Base-by-base conservation (phyloP, 1,140 invertebrate species). In the Nasonia longicornis region DNA sequence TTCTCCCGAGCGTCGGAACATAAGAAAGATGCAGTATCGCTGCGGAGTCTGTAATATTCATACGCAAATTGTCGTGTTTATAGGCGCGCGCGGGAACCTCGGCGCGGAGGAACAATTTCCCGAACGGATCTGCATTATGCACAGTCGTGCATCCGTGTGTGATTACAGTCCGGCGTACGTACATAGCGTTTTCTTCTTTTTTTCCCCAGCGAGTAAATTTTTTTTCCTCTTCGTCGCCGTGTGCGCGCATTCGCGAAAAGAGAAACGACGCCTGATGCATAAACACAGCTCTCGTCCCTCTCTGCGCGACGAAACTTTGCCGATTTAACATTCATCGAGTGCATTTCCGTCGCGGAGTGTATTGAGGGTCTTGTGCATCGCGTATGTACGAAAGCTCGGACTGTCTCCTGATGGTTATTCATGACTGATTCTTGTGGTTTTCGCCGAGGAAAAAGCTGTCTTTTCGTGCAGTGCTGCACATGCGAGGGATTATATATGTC, bases 351-450 rank as follows among this genome's bases (percentile, higher is more conserved):
- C 3, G 63, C 38, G 10, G 29, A 35, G 7, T 35, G 31, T 42
- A 42, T 42, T 42, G 38, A 42, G 38, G 38, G 38, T 8, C 38
- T 42, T 10, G 38, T 80, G 58, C 63, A 74, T 45, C 6, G 26
- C 26, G 26, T 26, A 26, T 26, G 26, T 26, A 72, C 8, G 14
- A 16, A 63, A 22, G 26, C n/a, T 20, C 58, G 26, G 26, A 26
- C 26, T 26, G 38, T 35, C n/a, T 74, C 42, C 42, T 12, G 22
- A 14, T 69, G 14, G 35, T 69, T 75, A 69, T 64, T 38, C 31
- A 80, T 80, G 72, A 75, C 63, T 69, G 73, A 80, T 69, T 48
- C 22, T 58, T 75, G 72, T 38, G 72, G 79, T 75, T 75, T 48
- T 72, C 12, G 48, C 38, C 4, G 22, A 10, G 63, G 29, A 26